Evolutionary conservation across 2,888 invertebrate species (phyloP).

Genomic region (Philaethria dido): DNA sequence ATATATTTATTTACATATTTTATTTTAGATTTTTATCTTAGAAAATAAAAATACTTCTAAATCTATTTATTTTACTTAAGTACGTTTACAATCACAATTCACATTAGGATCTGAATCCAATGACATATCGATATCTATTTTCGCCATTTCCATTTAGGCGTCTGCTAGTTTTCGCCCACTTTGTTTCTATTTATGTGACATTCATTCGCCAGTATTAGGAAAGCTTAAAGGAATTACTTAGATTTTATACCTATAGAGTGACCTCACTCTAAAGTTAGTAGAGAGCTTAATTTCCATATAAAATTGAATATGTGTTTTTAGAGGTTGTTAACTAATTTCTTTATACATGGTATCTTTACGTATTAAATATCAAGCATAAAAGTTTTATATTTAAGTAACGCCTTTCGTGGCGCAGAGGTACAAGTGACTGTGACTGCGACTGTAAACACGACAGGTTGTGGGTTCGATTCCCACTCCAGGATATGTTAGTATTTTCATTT

Average conservation of each 20-base stretch:
- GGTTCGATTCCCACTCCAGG: no score
- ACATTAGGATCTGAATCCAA: not conserved
- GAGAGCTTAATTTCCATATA: slow-evolving; percentile 2
- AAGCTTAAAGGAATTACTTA: not conserved
- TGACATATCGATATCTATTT: not conserved
- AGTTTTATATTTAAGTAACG: no score
- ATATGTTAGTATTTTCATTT: no score
- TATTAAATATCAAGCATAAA: no score
- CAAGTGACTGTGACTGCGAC: no score
- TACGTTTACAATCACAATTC: not conserved
- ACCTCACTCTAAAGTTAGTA: not conserved
- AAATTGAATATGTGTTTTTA: not conserved
- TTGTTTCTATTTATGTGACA: not conserved
- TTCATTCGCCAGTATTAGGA: not conserved
- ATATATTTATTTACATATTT: not conserved
- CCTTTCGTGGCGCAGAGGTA: no score
- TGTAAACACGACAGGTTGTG: no score
- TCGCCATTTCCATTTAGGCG: not conserved
- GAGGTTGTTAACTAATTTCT: not conserved
- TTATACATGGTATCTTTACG: no score
- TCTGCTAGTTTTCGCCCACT: not conserved
- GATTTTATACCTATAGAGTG: not conserved
- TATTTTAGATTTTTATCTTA: not conserved
- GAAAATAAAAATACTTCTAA: no score
- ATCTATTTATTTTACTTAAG: not conserved